phyloP scores from a whole-genome alignment of 1,140 invertebrate genomes.

The Rhagoletis pomonella region DNA sequence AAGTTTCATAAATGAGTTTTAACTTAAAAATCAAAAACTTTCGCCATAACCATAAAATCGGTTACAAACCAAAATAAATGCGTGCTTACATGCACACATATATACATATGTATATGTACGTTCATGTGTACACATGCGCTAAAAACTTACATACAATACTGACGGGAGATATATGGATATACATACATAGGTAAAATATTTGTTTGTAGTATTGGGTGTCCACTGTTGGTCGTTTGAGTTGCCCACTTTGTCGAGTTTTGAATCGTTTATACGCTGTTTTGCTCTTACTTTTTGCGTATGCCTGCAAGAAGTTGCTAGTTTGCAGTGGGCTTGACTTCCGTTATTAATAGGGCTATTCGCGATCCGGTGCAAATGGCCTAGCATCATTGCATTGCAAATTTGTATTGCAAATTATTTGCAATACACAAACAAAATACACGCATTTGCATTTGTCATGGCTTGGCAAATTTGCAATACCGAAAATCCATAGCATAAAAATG shows the following conservation, averaged over 20 bases:
- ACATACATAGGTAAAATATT: too few species aligned
- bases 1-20: conserved; percentile 53
- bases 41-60: conserved; percentile 52
- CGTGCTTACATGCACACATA: background rate
- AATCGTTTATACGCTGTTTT: conserved; percentile 22
- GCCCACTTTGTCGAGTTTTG: background rate
- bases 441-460: too few species aligned
- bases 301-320: background rate
- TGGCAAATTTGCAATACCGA: too few species aligned
- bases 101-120: background rate
- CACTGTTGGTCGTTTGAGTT: background rate
- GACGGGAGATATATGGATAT: too few species aligned
- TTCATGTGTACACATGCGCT: background rate
- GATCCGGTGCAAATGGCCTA: too few species aligned
- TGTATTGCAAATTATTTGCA: too few species aligned
- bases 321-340: conserved; percentile 44
- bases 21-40: conserved; percentile 54
- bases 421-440: too few species aligned
- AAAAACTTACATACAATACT: background rate
- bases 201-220: too few species aligned
- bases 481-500: too few species aligned
- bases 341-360: too few species aligned
- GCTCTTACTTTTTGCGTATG: background rate
- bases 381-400: too few species aligned
- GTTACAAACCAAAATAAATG: conserved; percentile 16